phyloP scores from a whole-genome alignment of 2,888 invertebrate species.

The Eristalis intricaria region DNA sequence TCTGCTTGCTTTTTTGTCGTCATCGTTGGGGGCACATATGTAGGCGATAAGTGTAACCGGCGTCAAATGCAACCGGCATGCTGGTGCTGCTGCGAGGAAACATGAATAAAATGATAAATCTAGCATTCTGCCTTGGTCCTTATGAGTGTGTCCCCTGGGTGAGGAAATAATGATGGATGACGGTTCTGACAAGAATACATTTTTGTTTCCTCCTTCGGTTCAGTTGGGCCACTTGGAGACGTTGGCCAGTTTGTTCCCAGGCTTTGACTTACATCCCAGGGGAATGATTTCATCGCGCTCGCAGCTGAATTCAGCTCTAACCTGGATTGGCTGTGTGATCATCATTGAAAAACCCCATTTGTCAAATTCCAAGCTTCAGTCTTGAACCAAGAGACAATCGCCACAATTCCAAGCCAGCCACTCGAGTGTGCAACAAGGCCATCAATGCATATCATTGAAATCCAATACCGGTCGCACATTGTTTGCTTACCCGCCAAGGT shows the following conservation, averaged over 20 bases:
- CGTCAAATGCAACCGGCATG: neutral
- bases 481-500: slow-evolving; percentile 18
- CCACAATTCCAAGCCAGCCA: neutral
- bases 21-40: neutral
- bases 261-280: too few species aligned
- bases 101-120: neutral
- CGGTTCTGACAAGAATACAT: neutral
- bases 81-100: neutral
- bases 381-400: neutral
- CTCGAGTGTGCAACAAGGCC: slow-evolving; percentile 8
- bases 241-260: too few species aligned
- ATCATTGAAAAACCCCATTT: neutral
- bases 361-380: neutral
- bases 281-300: too few species aligned
- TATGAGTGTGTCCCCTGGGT: neutral
- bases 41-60: neutral
- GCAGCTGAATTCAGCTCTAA: too few species aligned
- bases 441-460: slow-evolving; percentile 27
- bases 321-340: too few species aligned
- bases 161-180: neutral
- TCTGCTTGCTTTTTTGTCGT: slow-evolving; percentile 3
- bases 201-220: neutral
- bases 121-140: neutral
- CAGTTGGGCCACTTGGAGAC: too few species aligned
- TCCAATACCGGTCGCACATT: slow-evolving; percentile 13